Conservation (phyloP, 2,113 vertebrate genomes). For the Sphaerodactylus townsendi region DNA sequence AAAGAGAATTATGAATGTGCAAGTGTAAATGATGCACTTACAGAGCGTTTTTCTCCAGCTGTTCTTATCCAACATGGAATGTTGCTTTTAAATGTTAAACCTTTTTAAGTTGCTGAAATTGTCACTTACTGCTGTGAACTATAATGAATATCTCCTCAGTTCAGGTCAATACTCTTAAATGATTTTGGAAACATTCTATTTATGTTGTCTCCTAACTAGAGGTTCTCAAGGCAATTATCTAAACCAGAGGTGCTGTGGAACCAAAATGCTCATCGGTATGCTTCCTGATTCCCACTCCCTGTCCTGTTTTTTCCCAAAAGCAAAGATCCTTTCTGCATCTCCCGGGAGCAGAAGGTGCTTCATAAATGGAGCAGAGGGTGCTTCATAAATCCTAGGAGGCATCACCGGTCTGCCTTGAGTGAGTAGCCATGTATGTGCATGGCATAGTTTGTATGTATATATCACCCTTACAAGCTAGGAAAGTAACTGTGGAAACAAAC, state of each 20-base stretch:
- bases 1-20: neutral
- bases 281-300: no score
- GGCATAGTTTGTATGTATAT: neutral
- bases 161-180: neutral
- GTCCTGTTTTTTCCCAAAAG: neutral
- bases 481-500: neutral
- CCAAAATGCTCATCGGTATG: no score
- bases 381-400: no score
- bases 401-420: no score
- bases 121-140: neutral
- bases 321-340: neutral
- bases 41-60: neutral
- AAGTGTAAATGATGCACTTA: neutral
- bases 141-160: neutral
- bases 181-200: neutral
- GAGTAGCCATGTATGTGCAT: neutral
- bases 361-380: no score
- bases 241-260: no score
- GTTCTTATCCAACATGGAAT: neutral
- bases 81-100: neutral
- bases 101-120: neutral
- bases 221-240: no score
- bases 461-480: neutral
- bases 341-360: no score
- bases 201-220: neutral